These are phyloP conservation scores for Synanthedon vespiformis DNA, from an alignment of 2,888 invertebrate species.

Conservation along the genomic window DNA sequence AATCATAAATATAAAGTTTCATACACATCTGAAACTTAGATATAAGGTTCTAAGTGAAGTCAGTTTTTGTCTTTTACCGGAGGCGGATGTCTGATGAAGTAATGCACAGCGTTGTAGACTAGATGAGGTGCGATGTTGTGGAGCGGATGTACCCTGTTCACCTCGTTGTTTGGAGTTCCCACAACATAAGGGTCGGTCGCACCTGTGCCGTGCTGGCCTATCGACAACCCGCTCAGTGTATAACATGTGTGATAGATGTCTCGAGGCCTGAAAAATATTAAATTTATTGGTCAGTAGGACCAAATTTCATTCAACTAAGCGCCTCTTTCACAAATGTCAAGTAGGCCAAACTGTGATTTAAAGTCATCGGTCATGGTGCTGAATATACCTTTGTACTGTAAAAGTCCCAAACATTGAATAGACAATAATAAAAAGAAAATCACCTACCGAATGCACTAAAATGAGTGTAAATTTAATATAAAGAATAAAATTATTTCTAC, in stretches of 20 bases:
- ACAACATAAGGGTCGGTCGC: conserved; percentile 67
- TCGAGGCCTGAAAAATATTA: conserved; percentile 71
- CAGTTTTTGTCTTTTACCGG: conserved; percentile 55
- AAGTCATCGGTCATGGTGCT: too few relatives aligned
- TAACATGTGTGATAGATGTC: conserved; percentile 99
- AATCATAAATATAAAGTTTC: too few relatives aligned
- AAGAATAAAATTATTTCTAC: too few relatives aligned
- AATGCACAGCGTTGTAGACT: conserved; percentile 61
- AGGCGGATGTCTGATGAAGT: conserved; percentile 58
- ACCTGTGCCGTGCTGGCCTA: conserved; percentile 83
- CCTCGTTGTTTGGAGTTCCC: conserved; percentile 77
- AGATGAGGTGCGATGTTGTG: conserved; percentile 83
- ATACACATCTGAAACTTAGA: not conserved
- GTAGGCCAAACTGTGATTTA: too few relatives aligned
- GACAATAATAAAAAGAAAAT: too few relatives aligned
- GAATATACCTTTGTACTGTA: too few relatives aligned
- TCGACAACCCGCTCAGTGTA: conserved; percentile 91
- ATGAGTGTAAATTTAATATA: too few relatives aligned
- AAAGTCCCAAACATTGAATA: too few relatives aligned
- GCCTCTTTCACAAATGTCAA: too few relatives aligned
- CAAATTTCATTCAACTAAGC: too few relatives aligned
- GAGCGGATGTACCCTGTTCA: conserved; percentile 83
- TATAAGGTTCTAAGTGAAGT: conserved; percentile 3
- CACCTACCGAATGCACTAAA: too few relatives aligned
- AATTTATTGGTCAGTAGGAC: conserved; percentile 4